phyloP scores from a whole-genome alignment of 2,113 vertebrate genomes.

The Callospermophilus lateralis region DNA sequence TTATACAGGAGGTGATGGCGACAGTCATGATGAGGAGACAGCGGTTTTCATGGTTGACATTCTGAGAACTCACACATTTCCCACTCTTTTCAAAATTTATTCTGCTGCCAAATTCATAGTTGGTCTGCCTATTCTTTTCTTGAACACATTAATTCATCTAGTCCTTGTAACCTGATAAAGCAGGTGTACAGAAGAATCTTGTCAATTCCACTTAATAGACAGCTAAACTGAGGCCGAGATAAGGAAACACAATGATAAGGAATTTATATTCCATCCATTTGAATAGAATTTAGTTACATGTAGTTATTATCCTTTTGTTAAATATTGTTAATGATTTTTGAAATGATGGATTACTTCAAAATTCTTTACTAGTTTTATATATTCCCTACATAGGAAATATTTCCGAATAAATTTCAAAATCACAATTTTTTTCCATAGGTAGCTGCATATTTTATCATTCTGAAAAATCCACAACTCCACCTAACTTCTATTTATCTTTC shows the following conservation, averaged over 20 bases:
- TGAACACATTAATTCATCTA: background rate
- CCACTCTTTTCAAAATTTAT: background rate
- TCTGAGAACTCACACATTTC: background rate
- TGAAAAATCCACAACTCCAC: background rate
- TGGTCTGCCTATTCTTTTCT: background rate
- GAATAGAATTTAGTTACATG: background rate
- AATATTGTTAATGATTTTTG: background rate
- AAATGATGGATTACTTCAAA: background rate
- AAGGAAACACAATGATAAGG: background rate
- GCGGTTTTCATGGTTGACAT: background rate
- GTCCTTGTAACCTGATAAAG: background rate
- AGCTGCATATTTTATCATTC: slow-evolving; percentile 6
- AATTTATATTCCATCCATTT: background rate
- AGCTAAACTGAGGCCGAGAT: background rate
- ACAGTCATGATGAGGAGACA: background rate
- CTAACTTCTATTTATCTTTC: background rate
- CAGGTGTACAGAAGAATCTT: background rate
- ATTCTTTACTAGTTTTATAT: background rate
- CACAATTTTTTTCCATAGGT: background rate
- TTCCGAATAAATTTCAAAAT: background rate
- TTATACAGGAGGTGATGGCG: background rate
- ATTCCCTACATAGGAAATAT: background rate
- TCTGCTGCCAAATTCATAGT: background rate
- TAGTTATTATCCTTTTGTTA: background rate
- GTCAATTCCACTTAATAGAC: background rate